Conservation (phyloP, 1,140 invertebrate species). For the Drosophila trapezifrons region DNA sequence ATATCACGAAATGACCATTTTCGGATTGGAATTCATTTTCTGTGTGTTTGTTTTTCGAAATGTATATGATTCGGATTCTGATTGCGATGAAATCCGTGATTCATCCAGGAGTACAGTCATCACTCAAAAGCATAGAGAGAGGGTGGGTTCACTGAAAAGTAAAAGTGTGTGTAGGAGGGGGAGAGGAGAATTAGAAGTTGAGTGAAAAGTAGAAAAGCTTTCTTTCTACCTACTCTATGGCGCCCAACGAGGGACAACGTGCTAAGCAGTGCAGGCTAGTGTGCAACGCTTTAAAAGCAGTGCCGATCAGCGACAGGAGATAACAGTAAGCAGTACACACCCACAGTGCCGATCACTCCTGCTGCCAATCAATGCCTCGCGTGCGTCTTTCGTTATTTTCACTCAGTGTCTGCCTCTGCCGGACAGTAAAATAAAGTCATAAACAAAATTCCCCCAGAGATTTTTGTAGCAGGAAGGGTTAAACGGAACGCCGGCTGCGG, state of each 20-base stretch:
- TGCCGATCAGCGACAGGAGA: not conserved
- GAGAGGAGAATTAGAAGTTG: not conserved
- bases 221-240: not conserved
- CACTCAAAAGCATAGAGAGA: constrained; percentile 1
- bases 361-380: not conserved
- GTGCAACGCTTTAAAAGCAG: not conserved
- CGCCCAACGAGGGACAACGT: not conserved
- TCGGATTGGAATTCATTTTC: constrained; percentile 50
- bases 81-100: constrained; percentile 45
- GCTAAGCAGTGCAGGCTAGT: not conserved
- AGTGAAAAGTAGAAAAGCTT: not conserved
- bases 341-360: constrained; percentile 2
- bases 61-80: constrained; percentile 54
- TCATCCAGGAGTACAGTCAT: constrained; percentile 48
- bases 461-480: constrained; percentile 16
- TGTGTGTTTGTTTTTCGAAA: constrained; percentile 30
- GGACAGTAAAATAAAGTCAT: not conserved
- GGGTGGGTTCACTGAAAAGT: constrained; percentile 3
- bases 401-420: too few relatives aligned
- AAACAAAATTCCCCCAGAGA: constrained; percentile 21
- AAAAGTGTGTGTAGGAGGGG: not conserved
- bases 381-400: not conserved
- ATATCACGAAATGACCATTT: constrained; percentile 49
- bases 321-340: constrained; percentile 6
- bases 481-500: constrained; percentile 18